Conservation (phyloP, 1,140 invertebrate species). For the Pomacea maculata region DNA sequence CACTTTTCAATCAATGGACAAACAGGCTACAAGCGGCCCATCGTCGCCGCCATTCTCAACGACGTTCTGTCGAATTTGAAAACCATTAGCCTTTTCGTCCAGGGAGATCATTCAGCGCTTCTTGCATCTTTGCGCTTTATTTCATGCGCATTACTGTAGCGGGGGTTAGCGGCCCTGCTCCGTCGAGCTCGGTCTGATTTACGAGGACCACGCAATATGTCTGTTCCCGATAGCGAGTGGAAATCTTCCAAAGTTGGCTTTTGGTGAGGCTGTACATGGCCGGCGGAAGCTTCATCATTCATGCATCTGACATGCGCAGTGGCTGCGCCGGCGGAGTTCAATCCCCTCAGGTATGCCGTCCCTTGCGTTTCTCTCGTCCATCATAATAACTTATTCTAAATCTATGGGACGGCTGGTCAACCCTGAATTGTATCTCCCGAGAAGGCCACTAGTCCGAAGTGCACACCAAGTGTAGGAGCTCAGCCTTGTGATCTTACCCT, state of each 20-base stretch:
- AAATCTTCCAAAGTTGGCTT: background rate
- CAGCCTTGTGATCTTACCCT: no score
- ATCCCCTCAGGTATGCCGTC: slow-evolving; percentile 12
- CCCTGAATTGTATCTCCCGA: no score
- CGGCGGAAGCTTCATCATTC: slow-evolving; percentile 4
- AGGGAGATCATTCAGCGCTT: background rate
- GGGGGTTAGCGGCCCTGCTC: background rate
- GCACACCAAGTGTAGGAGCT: no score
- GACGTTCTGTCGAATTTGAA: slow-evolving; percentile 4
- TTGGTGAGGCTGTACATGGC: background rate
- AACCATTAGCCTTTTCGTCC: background rate
- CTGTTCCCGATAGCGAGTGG: slow-evolving; percentile 11
- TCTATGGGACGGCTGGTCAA: no score
- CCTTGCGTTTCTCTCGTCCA: slow-evolving; percentile 14
- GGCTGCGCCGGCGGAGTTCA: background rate
- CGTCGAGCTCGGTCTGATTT: slow-evolving; percentile 3
- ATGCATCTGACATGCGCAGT: slow-evolving; percentile 8
- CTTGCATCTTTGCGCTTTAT: slow-evolving; percentile 5
- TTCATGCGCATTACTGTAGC: slow-evolving; percentile 3
- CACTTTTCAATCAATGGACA: slow-evolving; percentile 8
- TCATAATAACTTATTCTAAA: slow-evolving; percentile 8
- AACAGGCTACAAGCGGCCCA: background rate
- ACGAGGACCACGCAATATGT: slow-evolving; percentile 16
- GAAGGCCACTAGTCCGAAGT: no score
- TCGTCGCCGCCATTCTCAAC: background rate